A percentile compares a stretch with the other conserved stretches of the same genome.
phyloP scores from a whole-genome alignment of 2,113 vertebrate species.

The Uria aalge region DNA sequence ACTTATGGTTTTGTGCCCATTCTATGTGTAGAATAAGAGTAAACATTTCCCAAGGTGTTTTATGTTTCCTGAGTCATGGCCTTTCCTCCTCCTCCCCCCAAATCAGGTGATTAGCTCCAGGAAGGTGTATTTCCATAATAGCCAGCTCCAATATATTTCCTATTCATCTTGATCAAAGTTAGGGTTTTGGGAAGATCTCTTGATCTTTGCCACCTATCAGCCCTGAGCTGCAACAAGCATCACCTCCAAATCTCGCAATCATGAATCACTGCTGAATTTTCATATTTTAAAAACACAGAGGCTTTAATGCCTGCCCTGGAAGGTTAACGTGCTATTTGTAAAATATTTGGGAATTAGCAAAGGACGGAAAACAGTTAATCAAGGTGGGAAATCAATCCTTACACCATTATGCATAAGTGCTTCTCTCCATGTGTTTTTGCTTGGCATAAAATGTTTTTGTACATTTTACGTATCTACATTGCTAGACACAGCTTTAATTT shows the following conservation, averaged over 20 bases:
- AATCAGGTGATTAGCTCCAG: neutral
- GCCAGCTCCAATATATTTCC: neutral
- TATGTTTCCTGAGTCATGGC: neutral
- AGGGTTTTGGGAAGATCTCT: neutral
- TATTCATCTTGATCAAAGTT: neutral
- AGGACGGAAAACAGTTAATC: neutral
- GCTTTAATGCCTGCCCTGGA: neutral
- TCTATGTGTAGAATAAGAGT: neutral
- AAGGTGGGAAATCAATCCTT: neutral
- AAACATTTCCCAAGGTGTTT: neutral
- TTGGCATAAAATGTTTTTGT: neutral
- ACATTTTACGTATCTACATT: neutral
- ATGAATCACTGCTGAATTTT: accelerated
- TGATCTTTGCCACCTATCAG: neutral
- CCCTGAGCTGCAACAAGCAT: neutral
- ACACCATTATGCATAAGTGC: neutral
- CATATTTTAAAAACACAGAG: neutral
- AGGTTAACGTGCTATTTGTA: neutral
- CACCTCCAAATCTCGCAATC: neutral
- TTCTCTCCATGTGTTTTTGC: neutral
- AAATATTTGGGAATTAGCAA: neutral
- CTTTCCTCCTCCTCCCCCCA: neutral
- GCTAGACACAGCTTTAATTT: neutral
- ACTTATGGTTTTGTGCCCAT: accelerated
- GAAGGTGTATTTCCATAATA: neutral